These are phyloP conservation scores for Tenrec ecaudatus DNA, from an alignment of 2,113 vertebrate species.

Conservation along the genomic window DNA sequence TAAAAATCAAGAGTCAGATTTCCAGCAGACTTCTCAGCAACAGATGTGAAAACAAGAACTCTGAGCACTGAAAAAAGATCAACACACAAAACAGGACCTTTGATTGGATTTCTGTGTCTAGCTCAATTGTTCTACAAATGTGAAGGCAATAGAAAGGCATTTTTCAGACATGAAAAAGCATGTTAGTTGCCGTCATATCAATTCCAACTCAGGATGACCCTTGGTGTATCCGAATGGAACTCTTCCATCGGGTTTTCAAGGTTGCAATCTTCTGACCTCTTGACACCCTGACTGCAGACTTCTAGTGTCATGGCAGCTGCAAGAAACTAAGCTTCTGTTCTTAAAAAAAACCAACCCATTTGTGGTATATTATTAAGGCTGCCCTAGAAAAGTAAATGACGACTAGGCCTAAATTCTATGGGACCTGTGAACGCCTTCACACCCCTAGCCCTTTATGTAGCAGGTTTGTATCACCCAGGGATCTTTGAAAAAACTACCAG, in stretches of 20 bases:
- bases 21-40: no score
- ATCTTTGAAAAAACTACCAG: not conserved
- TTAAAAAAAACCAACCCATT: not conserved
- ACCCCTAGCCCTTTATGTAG: not conserved
- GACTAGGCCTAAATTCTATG: not conserved
- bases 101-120: conserved; percentile 5
- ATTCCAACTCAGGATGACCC: not conserved
- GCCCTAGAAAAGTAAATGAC: no score
- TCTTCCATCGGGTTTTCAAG: not conserved
- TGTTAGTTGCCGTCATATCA: not conserved
- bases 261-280: not conserved
- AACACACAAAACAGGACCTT: no score
- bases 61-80: no score
- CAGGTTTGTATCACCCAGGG: not conserved
- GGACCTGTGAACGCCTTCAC: no score
- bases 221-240: not conserved
- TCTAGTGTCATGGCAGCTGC: not conserved
- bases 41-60: no score
- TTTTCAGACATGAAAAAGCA: not conserved
- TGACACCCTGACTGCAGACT: not conserved
- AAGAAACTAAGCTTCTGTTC: not conserved
- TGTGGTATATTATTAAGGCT: not conserved
- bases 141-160: conserved; percentile 1
- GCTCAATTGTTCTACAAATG: not conserved
- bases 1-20: no score